These are phyloP conservation scores for Elachura formosa DNA, from an alignment of 2,113 vertebrate species.

Conservation along the genomic window DNA sequence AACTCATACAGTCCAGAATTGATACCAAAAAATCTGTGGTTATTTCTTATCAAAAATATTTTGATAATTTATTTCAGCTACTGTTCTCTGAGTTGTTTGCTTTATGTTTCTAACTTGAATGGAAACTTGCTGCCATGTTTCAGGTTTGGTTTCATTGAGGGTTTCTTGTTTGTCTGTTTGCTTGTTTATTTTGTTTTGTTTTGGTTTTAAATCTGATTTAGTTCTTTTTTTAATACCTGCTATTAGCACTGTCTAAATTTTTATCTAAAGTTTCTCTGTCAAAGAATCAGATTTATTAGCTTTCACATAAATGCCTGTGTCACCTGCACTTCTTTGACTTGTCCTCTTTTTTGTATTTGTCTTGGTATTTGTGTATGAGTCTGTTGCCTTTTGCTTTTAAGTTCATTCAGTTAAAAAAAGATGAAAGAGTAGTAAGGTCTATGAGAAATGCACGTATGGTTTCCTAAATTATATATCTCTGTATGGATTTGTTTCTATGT, in stretches of 20 bases:
- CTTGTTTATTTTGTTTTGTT: background rate
- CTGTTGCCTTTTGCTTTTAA: background rate
- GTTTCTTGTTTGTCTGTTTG: background rate
- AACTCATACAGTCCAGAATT: background rate
- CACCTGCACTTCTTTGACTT: background rate
- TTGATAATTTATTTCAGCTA: background rate
- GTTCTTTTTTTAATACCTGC: background rate
- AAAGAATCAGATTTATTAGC: background rate
- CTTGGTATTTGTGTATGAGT: background rate
- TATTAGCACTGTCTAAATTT: background rate
- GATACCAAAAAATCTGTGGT: background rate
- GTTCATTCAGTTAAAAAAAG: background rate
- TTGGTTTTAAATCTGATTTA: background rate
- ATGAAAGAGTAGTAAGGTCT: background rate
- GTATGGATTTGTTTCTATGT: background rate
- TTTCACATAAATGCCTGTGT: background rate
- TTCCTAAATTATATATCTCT: background rate
- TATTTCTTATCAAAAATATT: background rate
- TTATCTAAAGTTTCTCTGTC: background rate
- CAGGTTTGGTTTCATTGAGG: background rate
- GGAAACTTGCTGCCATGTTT: background rate
- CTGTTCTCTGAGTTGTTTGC: background rate
- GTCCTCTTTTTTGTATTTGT: background rate
- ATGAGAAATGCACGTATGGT: background rate
- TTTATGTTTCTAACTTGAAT: background rate